Base-by-base conservation (phyloP, 2,797 vertebrate genomes). In the Sebastes kiyomatsui region DNA sequence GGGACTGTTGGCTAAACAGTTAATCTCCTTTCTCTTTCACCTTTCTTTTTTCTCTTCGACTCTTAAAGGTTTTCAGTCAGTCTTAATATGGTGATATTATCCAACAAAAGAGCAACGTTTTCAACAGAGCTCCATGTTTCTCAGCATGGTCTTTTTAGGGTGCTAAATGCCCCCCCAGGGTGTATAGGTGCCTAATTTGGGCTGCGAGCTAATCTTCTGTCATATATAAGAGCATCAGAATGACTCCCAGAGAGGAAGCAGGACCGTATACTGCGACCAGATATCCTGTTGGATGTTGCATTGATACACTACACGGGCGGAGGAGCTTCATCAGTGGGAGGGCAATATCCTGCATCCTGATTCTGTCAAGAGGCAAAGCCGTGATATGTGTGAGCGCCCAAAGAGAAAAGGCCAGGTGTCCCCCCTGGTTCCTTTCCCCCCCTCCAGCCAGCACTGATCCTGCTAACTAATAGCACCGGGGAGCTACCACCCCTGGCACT, bases 381-480 rank as follows among this genome's bases (percentile, higher is more conserved):
- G 20, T 61, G 89, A 90, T 86, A 93, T 91, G 92, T 94, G 75
- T 92, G 90, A 94, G 84, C 52, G 89, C 79, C 79, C 91, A 88
- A 85, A 93, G 88, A 94, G 92, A 95, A 95, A 93, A 87, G 95
- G 65, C 90, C 91, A 93, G 91, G 90, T 93, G 92, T 91, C 88
- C 82, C 67, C 52, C 52, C 22, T 4, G 8, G 74, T 69, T 72
- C 69, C 62, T 68, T 28, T 28, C 27, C 73, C 79, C 81, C 28
- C 73, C 52, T 68, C 75, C 67, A 78, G 65, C 60, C 81, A 82
- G 77, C 61, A 79, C 76, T 86, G 83, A 90, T 93, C 90, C 90
- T 75, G 82, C 85, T 77, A 69, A 84, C 90, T 81, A 89, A 85
- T 49, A 86, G 89, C 87, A 91, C 73, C 85, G 81, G 75, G 80